These are phyloP conservation scores for Drosophila austrosaltans DNA, from an alignment of 2,888 invertebrate genomes.

Conservation along the genomic window DNA sequence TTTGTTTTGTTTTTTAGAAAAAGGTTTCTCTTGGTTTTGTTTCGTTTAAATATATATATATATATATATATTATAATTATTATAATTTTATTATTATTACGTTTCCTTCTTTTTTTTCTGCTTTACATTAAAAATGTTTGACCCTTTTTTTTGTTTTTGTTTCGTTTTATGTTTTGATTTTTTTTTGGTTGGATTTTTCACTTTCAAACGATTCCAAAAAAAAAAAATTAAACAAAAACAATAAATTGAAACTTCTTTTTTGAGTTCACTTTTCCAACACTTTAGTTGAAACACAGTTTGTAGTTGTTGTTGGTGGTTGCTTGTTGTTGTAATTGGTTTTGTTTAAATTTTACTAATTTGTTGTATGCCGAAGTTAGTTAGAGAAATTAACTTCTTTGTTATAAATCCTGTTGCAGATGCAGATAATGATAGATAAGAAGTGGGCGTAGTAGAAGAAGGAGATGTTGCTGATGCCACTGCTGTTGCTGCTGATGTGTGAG, in stretches of 20 bases:
- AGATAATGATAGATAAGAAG: constrained; percentile 13
- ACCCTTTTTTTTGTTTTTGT: background rate
- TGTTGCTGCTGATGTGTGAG: constrained; percentile 7
- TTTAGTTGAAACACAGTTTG: constrained; percentile 7
- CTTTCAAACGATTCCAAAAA: background rate
- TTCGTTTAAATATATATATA: constrained; percentile 1
- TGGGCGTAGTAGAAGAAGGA: constrained; percentile 8
- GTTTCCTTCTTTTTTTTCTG: background rate
- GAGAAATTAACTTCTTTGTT: constrained; percentile 10
- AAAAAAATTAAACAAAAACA: constrained; percentile 4
- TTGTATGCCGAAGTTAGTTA: constrained; percentile 7
- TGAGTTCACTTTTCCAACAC: constrained; percentile 1
- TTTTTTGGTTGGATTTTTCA: background rate
- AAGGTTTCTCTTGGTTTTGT: constrained; percentile 1
- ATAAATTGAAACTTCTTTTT: constrained; percentile 5
- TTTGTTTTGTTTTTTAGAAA: constrained; percentile 1
- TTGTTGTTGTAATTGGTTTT: constrained; percentile 5
- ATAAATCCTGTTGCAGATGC: constrained; percentile 11
- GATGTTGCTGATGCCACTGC: constrained; percentile 8
- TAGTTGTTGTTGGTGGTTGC: constrained; percentile 9
- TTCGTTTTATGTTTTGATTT: background rate
- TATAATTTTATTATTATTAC: background rate
- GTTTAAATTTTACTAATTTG: constrained; percentile 12
- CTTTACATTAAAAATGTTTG: background rate
- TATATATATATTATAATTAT: background rate